Conservation (phyloP, 2,888 invertebrate genomes). For the Orthosia gothica region DNA sequence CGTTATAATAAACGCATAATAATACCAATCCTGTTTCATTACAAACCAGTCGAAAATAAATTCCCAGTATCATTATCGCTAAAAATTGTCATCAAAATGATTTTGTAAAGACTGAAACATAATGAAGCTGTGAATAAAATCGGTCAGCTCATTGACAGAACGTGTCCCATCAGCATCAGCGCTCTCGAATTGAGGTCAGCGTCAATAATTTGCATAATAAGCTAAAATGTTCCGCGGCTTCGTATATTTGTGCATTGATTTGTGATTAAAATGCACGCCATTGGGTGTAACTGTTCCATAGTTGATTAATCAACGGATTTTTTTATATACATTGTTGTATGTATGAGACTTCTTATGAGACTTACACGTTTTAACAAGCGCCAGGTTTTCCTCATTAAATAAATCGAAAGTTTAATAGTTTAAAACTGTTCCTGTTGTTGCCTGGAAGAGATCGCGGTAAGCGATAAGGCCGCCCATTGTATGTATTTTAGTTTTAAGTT, state of each 20-base stretch:
- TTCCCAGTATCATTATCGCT: neutral
- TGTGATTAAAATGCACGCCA: constrained; percentile 12
- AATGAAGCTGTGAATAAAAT: constrained; percentile 43
- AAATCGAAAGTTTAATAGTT: too few species aligned
- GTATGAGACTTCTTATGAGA: too few species aligned
- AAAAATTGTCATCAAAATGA: constrained; percentile 5
- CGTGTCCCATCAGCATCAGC: constrained; percentile 46
- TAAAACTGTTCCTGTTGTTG: too few species aligned
- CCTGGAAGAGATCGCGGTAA: too few species aligned
- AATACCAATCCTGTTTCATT: neutral
- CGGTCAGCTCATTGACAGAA: constrained; percentile 33
- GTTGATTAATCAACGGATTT: neutral
- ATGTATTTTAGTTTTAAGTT: too few species aligned
- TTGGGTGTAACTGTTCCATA: neutral
- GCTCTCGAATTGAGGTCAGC: constrained; percentile 44
- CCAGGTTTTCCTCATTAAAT: too few species aligned
- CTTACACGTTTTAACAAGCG: too few species aligned
- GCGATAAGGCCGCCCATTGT: too few species aligned
- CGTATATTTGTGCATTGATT: constrained; percentile 40
- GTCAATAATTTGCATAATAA: constrained; percentile 51
- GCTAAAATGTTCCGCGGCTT: constrained; percentile 31
- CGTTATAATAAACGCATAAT: neutral
- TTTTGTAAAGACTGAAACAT: constrained; percentile 20
- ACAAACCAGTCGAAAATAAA: constrained; percentile 13
- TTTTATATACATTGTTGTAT: neutral